Evolutionary conservation across 1,140 invertebrate genomes (phyloP), one percentile per base, ranked within the genome.

Genomic region (Pseudomyrmex pallidus): DNA sequence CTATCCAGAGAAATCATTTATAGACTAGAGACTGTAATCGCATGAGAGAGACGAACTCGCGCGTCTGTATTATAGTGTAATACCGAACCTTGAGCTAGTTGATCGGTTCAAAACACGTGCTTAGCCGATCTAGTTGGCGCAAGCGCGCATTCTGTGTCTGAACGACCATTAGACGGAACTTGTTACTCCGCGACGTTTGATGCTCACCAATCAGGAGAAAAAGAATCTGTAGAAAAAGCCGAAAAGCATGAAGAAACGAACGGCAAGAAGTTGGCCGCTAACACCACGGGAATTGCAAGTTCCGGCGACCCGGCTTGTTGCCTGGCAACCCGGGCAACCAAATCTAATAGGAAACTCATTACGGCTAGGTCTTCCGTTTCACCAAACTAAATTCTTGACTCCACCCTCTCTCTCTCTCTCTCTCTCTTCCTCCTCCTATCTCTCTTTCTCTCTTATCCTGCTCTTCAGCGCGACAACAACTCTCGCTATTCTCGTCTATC

Each of bases 321-420:
- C 90, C 89, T 89, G 88, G 92, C 88, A 90, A 93, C 92, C 48
- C 4, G 67, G 74, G 86, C 89, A 88, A 90, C 90, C 87, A 93
- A 93, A 93, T 93, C 92, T 93, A 93, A 93, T 94, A 93, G 92
- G 91, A 93, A 93, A 93, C 91, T 93, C 92, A 94, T 94, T 93
- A 93, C 92, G 90, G 84, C 85, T 78, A 85, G 89, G 88, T 90
- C 89, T 92, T 93, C 92, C 91, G 90, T 92, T 92, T 90, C 89
- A 82, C 80, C 87, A 90, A 90, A 90, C 90, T 91, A 92, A 91
- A 92, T 92, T 93, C 92, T 92, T 91, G 82, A 90, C 88, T 90
- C 85, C 76, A 66, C 63, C 74, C 80, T 54, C 35, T 62, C 13
- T 22, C 83, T 63, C 35, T 64, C 84, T 66, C 84, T 66, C 83